Evolutionary conservation across 2,797 vertebrate genomes (phyloP).

Genomic region (Morelia viridis): DNA sequence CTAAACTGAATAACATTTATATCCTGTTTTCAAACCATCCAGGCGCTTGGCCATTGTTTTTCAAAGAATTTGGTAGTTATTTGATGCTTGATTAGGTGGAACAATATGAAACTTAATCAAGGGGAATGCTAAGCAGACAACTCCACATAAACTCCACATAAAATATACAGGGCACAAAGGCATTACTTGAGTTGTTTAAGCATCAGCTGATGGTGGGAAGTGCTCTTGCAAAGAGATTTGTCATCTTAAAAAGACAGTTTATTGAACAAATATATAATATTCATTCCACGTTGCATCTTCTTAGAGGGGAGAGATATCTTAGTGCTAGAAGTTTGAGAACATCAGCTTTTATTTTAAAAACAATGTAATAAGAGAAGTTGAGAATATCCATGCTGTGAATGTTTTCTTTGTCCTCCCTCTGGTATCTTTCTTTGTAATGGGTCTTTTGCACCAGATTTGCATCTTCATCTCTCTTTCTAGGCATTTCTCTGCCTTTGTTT

Average conservation of each 20-base stretch:
- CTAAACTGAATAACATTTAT: background rate
- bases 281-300: fast-evolving
- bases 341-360: background rate
- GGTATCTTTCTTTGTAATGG: background rate
- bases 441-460: background rate
- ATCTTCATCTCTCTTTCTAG: background rate
- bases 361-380: background rate
- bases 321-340: background rate
- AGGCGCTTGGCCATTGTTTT: background rate
- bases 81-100: background rate
- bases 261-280: background rate
- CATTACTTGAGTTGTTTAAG: background rate
- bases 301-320: background rate
- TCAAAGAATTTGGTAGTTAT: background rate
- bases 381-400: background rate
- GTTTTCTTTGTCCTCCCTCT: background rate
- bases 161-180: background rate
- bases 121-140: background rate
- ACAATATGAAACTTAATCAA: background rate
- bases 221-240: background rate
- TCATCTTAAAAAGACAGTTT: background rate
- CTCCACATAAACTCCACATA: slow-evolving; percentile 11
- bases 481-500: slow-evolving; percentile 10
- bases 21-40: background rate
- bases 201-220: background rate